phyloP scores from a whole-genome alignment of 2,113 vertebrate genomes.

The Phalacrocorax aristotelis region DNA sequence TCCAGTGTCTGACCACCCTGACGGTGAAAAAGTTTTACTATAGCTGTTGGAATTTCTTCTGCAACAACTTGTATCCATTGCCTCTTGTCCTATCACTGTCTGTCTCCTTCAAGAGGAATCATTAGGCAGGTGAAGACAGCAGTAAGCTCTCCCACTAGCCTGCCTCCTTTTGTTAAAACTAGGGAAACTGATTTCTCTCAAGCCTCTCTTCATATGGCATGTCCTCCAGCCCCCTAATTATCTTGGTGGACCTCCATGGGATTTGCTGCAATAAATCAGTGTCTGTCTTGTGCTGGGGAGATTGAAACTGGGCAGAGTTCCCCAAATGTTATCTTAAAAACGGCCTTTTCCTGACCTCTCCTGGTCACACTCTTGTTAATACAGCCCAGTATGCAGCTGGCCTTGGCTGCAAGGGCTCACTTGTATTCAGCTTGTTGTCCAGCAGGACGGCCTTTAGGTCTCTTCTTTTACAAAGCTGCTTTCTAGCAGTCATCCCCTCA shows the following conservation, averaged over 20 bases:
- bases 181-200: not conserved
- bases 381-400: not conserved
- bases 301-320: not conserved
- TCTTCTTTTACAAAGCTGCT: not conserved
- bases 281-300: not conserved
- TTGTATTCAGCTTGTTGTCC: not conserved
- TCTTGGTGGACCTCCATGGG: not conserved
- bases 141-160: not conserved
- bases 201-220: not conserved
- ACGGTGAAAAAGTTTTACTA: not conserved
- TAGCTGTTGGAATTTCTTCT: not conserved
- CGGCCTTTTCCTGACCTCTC: not conserved
- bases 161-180: not conserved
- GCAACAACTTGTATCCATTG: fast-evolving
- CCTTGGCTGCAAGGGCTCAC: not conserved
- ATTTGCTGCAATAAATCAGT: not conserved
- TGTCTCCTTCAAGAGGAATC: not conserved
- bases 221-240: not conserved
- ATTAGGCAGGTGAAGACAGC: not conserved
- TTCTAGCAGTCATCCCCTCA: not conserved
- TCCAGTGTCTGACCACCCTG: not conserved
- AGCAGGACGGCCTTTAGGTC: not conserved
- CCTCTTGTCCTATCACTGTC: not conserved
- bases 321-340: not conserved
- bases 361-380: not conserved